Percentiles rank a stretch among this genome's conserved stretches.
phyloP scores from a whole-genome alignment of 2,113 vertebrate species.

The Nannobrachium achirus region DNA sequence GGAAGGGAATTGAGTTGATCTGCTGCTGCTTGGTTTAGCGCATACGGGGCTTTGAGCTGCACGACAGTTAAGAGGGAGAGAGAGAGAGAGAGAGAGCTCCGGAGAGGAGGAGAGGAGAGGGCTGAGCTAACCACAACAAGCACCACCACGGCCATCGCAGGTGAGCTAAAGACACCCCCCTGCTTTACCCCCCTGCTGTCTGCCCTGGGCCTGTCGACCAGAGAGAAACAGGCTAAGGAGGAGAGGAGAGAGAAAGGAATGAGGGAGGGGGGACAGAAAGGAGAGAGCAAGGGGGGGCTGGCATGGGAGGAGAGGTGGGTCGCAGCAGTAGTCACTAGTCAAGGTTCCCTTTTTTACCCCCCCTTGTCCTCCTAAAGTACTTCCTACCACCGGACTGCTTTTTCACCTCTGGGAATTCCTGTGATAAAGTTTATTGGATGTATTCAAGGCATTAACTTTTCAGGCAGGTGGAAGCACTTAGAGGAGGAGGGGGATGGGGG shows the following conservation, averaged over 20 bases:
- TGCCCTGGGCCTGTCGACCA: constrained; percentile 77
- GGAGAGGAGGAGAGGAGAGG: constrained; percentile 79
- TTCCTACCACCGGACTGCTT: constrained; percentile 65
- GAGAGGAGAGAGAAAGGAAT: constrained; percentile 67
- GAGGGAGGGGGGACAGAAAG: constrained; percentile 18
- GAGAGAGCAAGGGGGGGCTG: constrained; percentile 49
- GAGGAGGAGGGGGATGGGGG: constrained; percentile 46
- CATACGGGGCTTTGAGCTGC: constrained; percentile 85
- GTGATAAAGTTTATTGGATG: constrained; percentile 75
- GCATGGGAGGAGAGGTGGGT: constrained; percentile 70
- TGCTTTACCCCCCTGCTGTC: constrained; percentile 63
- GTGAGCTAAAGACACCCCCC: constrained; percentile 78
- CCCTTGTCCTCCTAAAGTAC: constrained; percentile 61
- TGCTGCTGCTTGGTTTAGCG: constrained; percentile 85
- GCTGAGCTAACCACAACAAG: constrained; percentile 82
- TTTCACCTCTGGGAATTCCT: constrained; percentile 57
- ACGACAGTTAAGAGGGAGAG: constrained; percentile 75
- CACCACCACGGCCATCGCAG: constrained; percentile 84
- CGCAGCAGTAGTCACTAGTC: constrained; percentile 68
- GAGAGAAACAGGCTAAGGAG: constrained; percentile 71
- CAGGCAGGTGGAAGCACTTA: constrained; percentile 77
- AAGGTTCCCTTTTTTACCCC: constrained; percentile 66
- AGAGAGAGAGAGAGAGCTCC: constrained; percentile 68
- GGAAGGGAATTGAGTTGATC: constrained; percentile 89
- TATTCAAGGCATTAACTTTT: constrained; percentile 75